phyloP scores from a whole-genome alignment of 2,888 invertebrate species.

The Cyaniris semiargus region DNA sequence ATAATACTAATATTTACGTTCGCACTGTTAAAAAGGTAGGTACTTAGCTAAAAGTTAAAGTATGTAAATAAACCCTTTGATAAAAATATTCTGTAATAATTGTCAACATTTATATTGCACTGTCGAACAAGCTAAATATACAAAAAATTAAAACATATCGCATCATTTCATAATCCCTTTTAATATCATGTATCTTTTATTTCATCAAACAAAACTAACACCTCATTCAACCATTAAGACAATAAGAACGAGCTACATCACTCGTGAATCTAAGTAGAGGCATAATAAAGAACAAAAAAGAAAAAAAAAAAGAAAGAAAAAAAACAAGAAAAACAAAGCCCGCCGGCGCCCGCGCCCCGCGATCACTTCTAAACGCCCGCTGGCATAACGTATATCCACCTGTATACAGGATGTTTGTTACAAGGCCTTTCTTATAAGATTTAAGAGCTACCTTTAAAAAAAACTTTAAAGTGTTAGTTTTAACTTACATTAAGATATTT shows the following conservation, averaged over 20 bases:
- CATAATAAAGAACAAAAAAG: conserved; percentile 34
- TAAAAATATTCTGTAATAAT: too few species aligned
- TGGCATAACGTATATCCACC: conserved; percentile 49
- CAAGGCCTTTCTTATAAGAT: not conserved
- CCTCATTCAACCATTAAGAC: conserved; percentile 23
- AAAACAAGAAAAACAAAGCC: conserved; percentile 43
- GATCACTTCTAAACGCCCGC: conserved; percentile 55
- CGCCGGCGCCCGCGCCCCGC: conserved; percentile 73
- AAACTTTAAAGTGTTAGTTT: not conserved
- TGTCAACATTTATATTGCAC: too few species aligned
- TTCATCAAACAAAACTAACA: conserved; percentile 6
- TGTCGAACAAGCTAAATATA: too few species aligned
- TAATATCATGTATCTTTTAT: conserved; percentile 9
- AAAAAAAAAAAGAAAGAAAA: conserved; percentile 38
- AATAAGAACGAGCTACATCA: conserved; percentile 18
- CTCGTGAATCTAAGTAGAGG: conserved; percentile 35
- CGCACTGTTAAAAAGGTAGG: too few species aligned
- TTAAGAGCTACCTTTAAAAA: too few species aligned
- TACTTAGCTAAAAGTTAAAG: too few species aligned
- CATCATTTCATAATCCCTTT: not conserved
- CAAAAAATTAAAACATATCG: not conserved
- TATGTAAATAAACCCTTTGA: too few species aligned
- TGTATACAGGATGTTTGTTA: conserved; percentile 50
- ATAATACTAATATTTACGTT: too few species aligned
- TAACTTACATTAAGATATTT: not conserved